Base-by-base conservation (phyloP, 2,113 vertebrate species). In the Ornithorhynchus anatinus region DNA sequence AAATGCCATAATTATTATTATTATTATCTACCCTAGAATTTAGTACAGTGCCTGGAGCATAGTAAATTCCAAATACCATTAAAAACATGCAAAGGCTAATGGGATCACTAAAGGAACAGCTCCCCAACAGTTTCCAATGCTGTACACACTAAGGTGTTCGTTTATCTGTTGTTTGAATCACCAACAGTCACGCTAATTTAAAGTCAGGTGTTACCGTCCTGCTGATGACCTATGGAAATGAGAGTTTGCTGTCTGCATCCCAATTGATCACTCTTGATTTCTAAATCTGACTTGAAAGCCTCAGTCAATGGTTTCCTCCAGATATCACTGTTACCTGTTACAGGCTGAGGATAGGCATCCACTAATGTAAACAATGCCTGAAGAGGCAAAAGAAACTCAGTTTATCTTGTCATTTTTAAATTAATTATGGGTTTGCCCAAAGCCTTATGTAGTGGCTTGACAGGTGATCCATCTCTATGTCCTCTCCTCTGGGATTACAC, bases 401-500 rank as follows among this genome's bases (percentile, higher is more conserved):
- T 50, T 74, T 81, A 37, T 47, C 59, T 32, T 51, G 59, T 56
- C 75, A 65, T 57, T 57, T 47, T 44, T 44, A 71, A 57, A 81
- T 70, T 20, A 2, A 61, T 60, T 59, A 35, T 53, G 79, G n/a
- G 20, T 60, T 70, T 29, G 19, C 70, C 50, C 60, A 59, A 75
- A 67, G 63, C 38, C 47, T 59, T 37, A 9, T 6, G 29, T 69
- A 80, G 61, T 2, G 0, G 27, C 59, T 56, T 81, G 63, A 71
- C 36, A 65, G 76, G 64, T 72, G 61, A 75, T 81, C 8, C 5
- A 32, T 71, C 69, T 78, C 65, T 7, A 70, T 50, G 54, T 60
- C 54, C 60, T 25, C 1, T 38, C 44, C 27, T 22, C 65, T 72
- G 77, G 77, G 65, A 68, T 82, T 43, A 60, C 32, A 35, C 72